Conservation (phyloP, 1,140 invertebrate species). For the Drosophila nebulosa region DNA sequence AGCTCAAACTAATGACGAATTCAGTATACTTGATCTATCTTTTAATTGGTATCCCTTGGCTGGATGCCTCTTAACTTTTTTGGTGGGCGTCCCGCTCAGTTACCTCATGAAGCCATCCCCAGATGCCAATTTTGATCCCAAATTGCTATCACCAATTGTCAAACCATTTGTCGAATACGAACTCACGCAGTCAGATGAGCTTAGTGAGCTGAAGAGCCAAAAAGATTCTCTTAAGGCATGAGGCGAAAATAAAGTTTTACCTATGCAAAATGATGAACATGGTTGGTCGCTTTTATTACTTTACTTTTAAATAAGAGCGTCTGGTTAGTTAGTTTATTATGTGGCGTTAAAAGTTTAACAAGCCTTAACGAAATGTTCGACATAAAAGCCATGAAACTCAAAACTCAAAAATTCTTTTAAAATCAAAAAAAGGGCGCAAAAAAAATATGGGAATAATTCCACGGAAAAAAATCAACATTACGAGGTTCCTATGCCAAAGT, state of each 20-base stretch:
- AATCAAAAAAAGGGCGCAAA: no score
- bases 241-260: not conserved
- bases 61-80: conserved; percentile 84
- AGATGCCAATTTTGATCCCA: conserved; percentile 65
- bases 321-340: no score
- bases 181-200: conserved; percentile 37
- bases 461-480: no score
- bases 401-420: no score
- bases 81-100: conserved; percentile 82
- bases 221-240: conserved; percentile 25
- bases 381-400: no score
- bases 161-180: conserved; percentile 52
- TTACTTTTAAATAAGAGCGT: no score
- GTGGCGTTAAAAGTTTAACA: no score
- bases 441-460: no score
- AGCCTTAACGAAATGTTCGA: no score
- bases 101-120: conserved; percentile 66
- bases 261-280: not conserved
- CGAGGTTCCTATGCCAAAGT: no score
- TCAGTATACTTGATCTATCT: conserved; percentile 83
- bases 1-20: conserved; percentile 25
- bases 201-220: conserved; percentile 36
- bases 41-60: conserved; percentile 85
- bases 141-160: conserved; percentile 80
- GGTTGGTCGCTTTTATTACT: no score